Evolutionary conservation across 2,888 invertebrate species (phyloP).

Genomic region (Harpagoxenus sublaevis): DNA sequence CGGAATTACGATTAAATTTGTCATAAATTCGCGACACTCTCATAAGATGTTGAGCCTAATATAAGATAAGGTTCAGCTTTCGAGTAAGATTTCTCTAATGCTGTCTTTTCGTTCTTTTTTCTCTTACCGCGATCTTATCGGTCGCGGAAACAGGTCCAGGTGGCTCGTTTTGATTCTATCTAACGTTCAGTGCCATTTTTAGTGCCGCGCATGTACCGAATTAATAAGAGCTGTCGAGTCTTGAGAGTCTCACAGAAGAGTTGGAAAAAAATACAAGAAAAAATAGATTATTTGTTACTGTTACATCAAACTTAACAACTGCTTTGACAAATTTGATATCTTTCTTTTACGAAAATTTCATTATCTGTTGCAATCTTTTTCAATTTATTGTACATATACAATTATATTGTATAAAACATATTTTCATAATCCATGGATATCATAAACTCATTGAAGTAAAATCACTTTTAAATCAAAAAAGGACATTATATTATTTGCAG

Average conservation of each 20-base stretch:
- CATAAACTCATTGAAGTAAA: neutral
- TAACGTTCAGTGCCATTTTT: slow-evolving; percentile 12
- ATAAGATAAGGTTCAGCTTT: neutral
- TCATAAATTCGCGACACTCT: slow-evolving; percentile 6
- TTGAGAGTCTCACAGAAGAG: neutral
- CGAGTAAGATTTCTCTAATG: neutral
- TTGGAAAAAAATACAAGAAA: neutral
- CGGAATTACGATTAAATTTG: slow-evolving; percentile 13
- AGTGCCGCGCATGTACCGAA: neutral
- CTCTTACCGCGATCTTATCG: neutral
- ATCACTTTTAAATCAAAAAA: neutral
- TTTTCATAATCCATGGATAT: neutral
- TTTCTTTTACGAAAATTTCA: neutral
- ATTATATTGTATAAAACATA: neutral
- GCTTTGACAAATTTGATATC: neutral
- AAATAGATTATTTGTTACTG: neutral
- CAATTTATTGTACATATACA: neutral
- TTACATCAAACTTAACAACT: neutral
- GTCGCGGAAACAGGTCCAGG: slow-evolving; percentile 54
- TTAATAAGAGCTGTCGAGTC: neutral
- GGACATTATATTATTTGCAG: neutral
- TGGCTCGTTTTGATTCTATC: slow-evolving; percentile 59
- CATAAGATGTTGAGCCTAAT: slow-evolving; percentile 11
- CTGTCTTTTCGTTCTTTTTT: neutral
- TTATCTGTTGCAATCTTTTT: neutral